Evolutionary conservation across 2,113 vertebrate genomes (phyloP), one percentile per base, ranked within the genome.

Genomic region (Chaenocephalus aceratus): DNA sequence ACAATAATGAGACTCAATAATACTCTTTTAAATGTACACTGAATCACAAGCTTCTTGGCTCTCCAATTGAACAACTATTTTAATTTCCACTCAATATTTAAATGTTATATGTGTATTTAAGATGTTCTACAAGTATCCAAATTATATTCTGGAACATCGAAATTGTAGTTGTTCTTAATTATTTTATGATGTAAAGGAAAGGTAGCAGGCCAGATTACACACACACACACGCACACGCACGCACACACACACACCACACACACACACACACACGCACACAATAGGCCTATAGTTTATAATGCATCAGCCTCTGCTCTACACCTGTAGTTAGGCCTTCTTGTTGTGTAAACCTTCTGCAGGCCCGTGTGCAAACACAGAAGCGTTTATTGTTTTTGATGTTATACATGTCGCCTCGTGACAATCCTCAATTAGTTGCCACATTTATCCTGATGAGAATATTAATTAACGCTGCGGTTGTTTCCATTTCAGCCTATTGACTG

Each of bases 351-450:
- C 30, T 30, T 30, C 3, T 1, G 26, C 10, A 69, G 51, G 51
- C 51, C 36, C 45, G 21, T 62, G 41, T 63, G 9, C 46, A 62
- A 67, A 52, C 18, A 53, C 7, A 70, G 13, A 51, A 15, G 61
- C 58, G 23, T 69, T 34, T 3, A 53, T 51, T 69, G 44, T n/a
- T 75, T 75, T 60, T 60, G 12, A 64, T 30, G 14, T 67, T 59
- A 18, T 44, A 57, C 52, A 76, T 69, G 13, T 46, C 15, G 26
- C 51, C 45, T 72, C 48, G 11, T 48, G 60, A 34, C 60, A 23
- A 51, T 48, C 73, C 60, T 66, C 73, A 65, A 73, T 73, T 79
- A 5, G 34, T 66, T 83, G 59, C 10, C 64, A 67, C 52, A 73
- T 83, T 59, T 52, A 66, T 60, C 63, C 60, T 34, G 44, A 74